Evolutionary conservation across 2,797 vertebrate species (phyloP), one percentile per base, ranked within the genome.

Genomic region (Microcaecilia unicolor): DNA sequence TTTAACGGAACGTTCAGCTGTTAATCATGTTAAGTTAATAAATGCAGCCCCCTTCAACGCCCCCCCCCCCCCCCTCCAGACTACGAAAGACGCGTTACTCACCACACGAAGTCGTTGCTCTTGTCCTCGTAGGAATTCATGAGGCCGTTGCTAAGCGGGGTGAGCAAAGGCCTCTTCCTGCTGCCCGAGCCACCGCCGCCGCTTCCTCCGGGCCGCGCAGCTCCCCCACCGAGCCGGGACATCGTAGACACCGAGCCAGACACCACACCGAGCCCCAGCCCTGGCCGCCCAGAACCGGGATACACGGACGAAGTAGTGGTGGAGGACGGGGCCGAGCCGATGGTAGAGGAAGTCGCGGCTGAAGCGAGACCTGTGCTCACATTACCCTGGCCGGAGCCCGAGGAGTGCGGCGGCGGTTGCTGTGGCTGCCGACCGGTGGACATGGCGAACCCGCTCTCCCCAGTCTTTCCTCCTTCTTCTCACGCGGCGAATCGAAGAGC

Each of bases 61-160:
- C 12, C 10, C 14, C 7, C 2, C 6, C 6, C 12, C 7, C 7
- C 7, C 13, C 15, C 18, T 4, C 12, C 33, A 28, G 41, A n/a
- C n/a, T n/a, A n/a, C n/a, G n/a, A n/a, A n/a, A n/a, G n/a, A n/a
- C 15, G 7, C 4, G 33, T 6, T 48, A 31, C 93, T 80, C 59
- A 98, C 93, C 95, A 98, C 2, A 98, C 95, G 45, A 98, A 98
- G 38, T 98, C 95, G 78, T 97, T 98, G 86, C 91, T 98, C 69
- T 97, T 98, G 61, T 98, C 95, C 33, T 98, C 93, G 51, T 97
- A 98, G 2, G 94, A 95, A 52, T 96, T 95, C 34, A 94, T 69
- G 26, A 98, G 91, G 37, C 95, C 94, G 63, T 97, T 97, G 76
- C 86, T 94, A 4, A 97, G 81, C 0, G 93, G 91, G 3, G 87